Percentiles rank a stretch among this genome's conserved stretches.
phyloP scores from a whole-genome alignment of 2,888 invertebrate species.

The Strigamia crassipes region DNA sequence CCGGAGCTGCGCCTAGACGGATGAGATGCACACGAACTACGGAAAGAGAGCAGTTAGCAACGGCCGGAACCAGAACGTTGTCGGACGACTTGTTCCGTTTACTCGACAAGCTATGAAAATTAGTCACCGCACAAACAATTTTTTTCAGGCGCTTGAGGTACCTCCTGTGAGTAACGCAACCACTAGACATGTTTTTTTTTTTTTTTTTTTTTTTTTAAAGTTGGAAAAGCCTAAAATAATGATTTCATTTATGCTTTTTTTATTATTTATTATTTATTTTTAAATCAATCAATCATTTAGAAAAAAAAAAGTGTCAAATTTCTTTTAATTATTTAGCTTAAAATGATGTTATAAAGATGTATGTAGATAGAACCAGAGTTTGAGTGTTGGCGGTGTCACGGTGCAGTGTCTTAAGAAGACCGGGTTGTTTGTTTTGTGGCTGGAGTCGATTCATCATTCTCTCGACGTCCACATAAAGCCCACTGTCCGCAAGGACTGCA shows the following conservation, averaged over 20 bases:
- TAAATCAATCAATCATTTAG: not conserved
- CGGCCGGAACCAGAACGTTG: constrained; percentile 9
- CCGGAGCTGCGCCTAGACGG: constrained; percentile 38
- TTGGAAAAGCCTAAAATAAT: not conserved
- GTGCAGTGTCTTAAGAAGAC: constrained; percentile 27
- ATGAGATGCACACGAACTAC: constrained; percentile 22
- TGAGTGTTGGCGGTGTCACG: constrained; percentile 27
- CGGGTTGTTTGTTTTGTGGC: constrained; percentile 46
- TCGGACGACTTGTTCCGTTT: constrained; percentile 33
- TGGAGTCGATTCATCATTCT: constrained; percentile 45
- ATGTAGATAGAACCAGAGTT: constrained; percentile 13
- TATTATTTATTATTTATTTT: not conserved
- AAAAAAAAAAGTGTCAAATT: not conserved
- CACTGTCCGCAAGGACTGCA: constrained; percentile 41
- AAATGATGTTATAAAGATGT: not conserved
- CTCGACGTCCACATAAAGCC: constrained; percentile 46
- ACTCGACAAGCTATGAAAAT: not conserved
- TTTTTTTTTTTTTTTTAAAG: not conserved
- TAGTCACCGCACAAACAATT: not conserved
- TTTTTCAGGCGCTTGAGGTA: not conserved
- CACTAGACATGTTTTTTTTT: not conserved
- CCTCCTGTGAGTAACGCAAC: not conserved
- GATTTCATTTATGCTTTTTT: not conserved
- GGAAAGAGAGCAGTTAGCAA: constrained; percentile 33
- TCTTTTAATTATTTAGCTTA: not conserved